Base-by-base conservation (phyloP, 2,888 invertebrate species). In the Melieria picta region DNA sequence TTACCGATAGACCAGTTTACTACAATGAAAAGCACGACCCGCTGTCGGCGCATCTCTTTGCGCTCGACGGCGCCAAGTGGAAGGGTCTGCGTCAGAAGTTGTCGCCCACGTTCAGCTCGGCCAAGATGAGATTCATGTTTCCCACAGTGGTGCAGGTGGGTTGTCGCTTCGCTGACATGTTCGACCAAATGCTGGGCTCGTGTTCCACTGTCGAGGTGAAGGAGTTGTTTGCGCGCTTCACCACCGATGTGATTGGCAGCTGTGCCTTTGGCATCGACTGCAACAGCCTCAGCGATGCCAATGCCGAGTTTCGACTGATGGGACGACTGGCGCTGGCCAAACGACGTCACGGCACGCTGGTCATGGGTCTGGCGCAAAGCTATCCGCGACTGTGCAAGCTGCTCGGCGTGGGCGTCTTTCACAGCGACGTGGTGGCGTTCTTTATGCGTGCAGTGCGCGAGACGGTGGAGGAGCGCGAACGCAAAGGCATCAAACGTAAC, bases 51-150 rank as follows among this genome's bases (percentile, higher is more conserved):
- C 79, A 84, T 76, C 74, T 86, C 46, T 79, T 83, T 61, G 63
- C 76, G 9, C 56, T 84, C 46, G 80, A 80, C 3, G 87, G 85
- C 5, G 55, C 16, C 3, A 45, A 71, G 10, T 88, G 88, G 88
- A 86, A 84, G 73, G 76, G 79, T 7, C 75, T 88, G 48, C 78
- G 88, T 48, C 73, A 80, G 1, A 86, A 87, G 57, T 65, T 88
- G 50, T 84, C 86, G 3, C 87, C 88, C 3, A 86, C 87, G 0
- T 89, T 89, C 68, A 88, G 88, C 2, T 85, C 88, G 0, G 88
- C 88, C 6, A 88, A 88, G 76, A 87, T 89, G 82, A 88, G 87
- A 75, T 81, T 79, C 45, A 88, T 88, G 88, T 88, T 87, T 65
- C 52, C 69, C 1, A 72, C 69, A 11, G 64, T 74, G 16, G 69